Conservation (phyloP, 2,797 vertebrate species). For the Psittacula echo region DNA sequence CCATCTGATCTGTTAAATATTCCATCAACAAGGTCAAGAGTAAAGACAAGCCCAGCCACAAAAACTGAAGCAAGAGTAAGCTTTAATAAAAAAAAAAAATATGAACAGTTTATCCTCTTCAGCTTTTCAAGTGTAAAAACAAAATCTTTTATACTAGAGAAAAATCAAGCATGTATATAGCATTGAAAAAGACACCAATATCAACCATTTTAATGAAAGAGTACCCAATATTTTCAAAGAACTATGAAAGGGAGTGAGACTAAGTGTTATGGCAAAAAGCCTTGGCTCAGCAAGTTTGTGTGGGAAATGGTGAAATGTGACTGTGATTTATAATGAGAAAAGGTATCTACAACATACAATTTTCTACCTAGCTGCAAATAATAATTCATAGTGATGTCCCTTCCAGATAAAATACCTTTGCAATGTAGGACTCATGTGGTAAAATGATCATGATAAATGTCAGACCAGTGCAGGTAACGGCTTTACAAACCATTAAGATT, state of each 20-base stretch:
- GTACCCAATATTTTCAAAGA: constrained; percentile 77
- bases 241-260: constrained; percentile 69
- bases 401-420: constrained; percentile 95
- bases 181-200: constrained; percentile 46
- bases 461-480: constrained; percentile 95
- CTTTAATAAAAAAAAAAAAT: constrained; percentile 62
- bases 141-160: constrained; percentile 53
- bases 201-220: constrained; percentile 78
- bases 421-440: constrained; percentile 85
- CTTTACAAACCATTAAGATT: constrained; percentile 98
- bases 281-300: constrained; percentile 94
- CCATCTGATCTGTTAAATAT: constrained; percentile 71
- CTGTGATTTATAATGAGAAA: constrained; percentile 98
- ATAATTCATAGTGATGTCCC: constrained; percentile 99
- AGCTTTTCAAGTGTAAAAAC: constrained; percentile 57
- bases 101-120: constrained; percentile 68
- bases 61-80: constrained; percentile 61
- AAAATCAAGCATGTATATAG: constrained; percentile 35
- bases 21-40: constrained; percentile 75
- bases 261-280: constrained; percentile 80
- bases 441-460: constrained; percentile 98
- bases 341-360: constrained; percentile 98
- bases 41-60: constrained; percentile 66
- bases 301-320: constrained; percentile 91
- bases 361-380: constrained; percentile 98